A percentile compares a stretch with the other conserved stretches of the same genome.
Conservation (phyloP, 2,797 vertebrate genomes). For the Paguma larvata region DNA sequence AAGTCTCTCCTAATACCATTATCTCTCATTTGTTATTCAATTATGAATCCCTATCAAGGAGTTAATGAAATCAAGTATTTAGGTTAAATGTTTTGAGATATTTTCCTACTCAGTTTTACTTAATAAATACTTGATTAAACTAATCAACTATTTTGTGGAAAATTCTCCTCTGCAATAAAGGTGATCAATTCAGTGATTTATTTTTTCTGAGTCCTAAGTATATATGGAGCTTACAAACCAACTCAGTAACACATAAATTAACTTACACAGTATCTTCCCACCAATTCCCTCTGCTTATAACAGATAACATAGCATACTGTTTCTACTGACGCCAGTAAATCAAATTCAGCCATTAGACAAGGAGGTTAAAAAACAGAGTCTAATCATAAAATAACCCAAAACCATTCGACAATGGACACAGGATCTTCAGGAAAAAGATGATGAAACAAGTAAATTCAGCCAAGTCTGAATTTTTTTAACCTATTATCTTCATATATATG, state of each 20-base stretch:
- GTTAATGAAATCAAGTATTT: slow-evolving; percentile 23
- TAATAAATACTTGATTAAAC: slow-evolving; percentile 21
- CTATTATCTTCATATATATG: background rate
- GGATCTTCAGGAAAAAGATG: background rate
- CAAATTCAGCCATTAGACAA: slow-evolving; percentile 11
- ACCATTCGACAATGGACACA: background rate
- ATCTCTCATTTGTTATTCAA: slow-evolving; percentile 19
- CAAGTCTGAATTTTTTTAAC: slow-evolving; percentile 8
- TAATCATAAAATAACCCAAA: background rate
- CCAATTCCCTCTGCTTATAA: background rate
- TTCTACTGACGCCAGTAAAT: slow-evolving; percentile 12
- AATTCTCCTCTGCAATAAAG: slow-evolving; percentile 3
- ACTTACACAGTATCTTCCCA: background rate
- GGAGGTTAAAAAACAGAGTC: slow-evolving; percentile 36
- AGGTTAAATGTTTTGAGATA: background rate
- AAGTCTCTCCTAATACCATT: background rate
- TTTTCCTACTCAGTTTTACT: background rate
- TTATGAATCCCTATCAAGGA: background rate
- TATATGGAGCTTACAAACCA: background rate
- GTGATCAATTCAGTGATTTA: background rate
- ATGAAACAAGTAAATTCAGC: background rate
- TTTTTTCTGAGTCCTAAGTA: slow-evolving; percentile 9
- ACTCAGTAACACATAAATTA: background rate
- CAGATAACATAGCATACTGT: background rate
- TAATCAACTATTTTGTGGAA: slow-evolving; percentile 19